phyloP scores from a whole-genome alignment of 2,113 vertebrate genomes.

The Labeo rohita region DNA sequence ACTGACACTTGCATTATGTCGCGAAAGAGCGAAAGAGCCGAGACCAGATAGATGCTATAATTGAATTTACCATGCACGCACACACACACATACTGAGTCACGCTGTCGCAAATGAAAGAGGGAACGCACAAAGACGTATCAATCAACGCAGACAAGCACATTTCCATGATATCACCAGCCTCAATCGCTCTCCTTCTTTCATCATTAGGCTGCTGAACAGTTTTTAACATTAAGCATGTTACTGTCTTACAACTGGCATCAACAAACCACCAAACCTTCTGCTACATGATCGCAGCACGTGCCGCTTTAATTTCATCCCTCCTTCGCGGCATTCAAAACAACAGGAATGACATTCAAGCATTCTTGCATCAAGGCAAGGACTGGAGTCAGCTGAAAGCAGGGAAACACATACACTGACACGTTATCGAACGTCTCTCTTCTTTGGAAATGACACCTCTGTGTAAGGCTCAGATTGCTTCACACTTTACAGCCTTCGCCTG shows the following conservation, averaged over 20 bases:
- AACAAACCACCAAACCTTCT: not conserved
- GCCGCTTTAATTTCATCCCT: not conserved
- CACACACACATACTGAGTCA: constrained; percentile 6
- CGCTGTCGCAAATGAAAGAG: not conserved
- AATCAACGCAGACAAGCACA: not conserved
- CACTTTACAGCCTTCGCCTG: constrained; percentile 29
- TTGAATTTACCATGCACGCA: constrained; percentile 36
- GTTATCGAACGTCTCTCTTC: not conserved
- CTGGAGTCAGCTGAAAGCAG: constrained; percentile 2
- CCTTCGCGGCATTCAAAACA: not conserved
- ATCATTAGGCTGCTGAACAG: not conserved
- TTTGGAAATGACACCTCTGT: constrained; percentile 10
- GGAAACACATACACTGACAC: not conserved
- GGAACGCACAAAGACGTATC: constrained; percentile 20
- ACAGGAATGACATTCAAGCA: not conserved
- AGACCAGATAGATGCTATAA: constrained; percentile 30
- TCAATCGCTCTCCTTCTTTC: constrained; percentile 29
- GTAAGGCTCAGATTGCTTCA: constrained; percentile 3
- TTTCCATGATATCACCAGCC: constrained; percentile 26
- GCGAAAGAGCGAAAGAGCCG: not conserved
- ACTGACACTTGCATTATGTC: constrained; percentile 43
- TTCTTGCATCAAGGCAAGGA: not conserved
- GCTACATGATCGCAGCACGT: not conserved
- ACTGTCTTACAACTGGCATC: constrained; percentile 1
- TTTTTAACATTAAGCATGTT: not conserved